Evolutionary conservation across 2,888 invertebrate genomes (phyloP), one percentile per base, ranked within the genome.

Genomic region (Chrysolina americana): DNA sequence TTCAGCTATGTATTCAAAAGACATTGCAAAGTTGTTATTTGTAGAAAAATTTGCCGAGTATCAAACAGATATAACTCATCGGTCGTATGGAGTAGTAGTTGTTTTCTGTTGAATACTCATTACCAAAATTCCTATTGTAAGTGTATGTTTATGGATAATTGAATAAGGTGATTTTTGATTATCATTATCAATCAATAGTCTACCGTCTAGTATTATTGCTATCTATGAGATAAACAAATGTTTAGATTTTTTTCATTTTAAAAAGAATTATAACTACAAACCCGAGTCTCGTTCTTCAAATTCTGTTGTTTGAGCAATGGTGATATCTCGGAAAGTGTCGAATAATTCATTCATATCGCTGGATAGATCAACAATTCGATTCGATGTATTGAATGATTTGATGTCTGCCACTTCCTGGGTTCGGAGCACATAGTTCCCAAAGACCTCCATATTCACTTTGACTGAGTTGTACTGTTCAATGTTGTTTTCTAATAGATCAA

Each of bases 371-470:
- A 53, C 19, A 53, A 21, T 19, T 21, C 19, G 53, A 53, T 21
- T 53, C 4, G 17, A 8, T 0, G 13, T 68, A 13, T 36, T 68
- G 36, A 68, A 68, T 10, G 68, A 68, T 17, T 50, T 17, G 11
- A 68, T 28, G 3, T 68, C 68, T 23, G 17, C 19, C 13, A 68
- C 10, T 66, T 48, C 48, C 19, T 48, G 44, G 5, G 66, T 66
- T 48, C 50, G 66, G 13, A 66, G 44, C 10, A 50, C n/a, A 48
- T 66, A 50, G 11, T n/a, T 66, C 10, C 66, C 66, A 21, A 68
- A 50, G 5, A 68, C 15, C 13, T 66, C 66, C 50, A 66, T 50
- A 10, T 66, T 66, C 50, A 66, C 48, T 28, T 66, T 66, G 21
- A 48, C 6, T 10, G 41, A 9, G 23, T 50, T 68, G 13, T 53